Conservation (phyloP, 2,797 vertebrate species). For the Pristis pectinata region DNA sequence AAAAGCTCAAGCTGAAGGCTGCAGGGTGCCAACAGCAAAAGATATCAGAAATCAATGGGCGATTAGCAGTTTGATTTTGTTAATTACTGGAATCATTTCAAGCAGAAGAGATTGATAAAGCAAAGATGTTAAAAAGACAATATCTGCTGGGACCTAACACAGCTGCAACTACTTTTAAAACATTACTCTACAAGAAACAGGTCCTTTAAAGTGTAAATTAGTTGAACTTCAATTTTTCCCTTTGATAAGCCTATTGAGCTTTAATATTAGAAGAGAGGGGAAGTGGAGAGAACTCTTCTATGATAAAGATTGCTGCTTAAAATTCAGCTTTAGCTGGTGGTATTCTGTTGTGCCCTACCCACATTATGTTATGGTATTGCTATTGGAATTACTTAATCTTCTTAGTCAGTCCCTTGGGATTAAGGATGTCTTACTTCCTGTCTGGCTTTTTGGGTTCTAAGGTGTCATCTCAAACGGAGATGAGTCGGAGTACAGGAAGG, state of each 20-base stretch:
- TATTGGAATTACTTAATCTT: not conserved
- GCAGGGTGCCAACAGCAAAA: constrained; percentile 5
- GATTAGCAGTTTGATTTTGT: constrained; percentile 17
- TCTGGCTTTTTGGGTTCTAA: too few relatives aligned
- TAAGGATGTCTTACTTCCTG: too few relatives aligned
- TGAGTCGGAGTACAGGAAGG: too few relatives aligned
- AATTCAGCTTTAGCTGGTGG: not conserved
- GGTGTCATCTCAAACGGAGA: too few relatives aligned
- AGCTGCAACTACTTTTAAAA: constrained; percentile 15
- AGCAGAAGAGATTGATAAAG: constrained; percentile 8
- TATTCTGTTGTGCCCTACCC: not conserved
- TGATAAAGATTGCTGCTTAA: constrained; percentile 1
- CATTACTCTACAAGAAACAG: not conserved
- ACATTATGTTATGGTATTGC: not conserved
- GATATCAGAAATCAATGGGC: constrained; percentile 33
- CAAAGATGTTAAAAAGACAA: not conserved
- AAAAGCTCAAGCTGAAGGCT: constrained; percentile 3
- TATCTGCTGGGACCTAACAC: constrained; percentile 11
- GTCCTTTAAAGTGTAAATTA: constrained; percentile 28
- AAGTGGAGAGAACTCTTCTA: not conserved
- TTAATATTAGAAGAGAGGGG: constrained; percentile 7
- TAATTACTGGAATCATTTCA: constrained; percentile 27
- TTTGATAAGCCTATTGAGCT: not conserved
- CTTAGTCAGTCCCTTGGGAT: too few relatives aligned
- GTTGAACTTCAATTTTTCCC: not conserved